Percentiles rank a stretch among this genome's conserved stretches.
Conservation (phyloP, 2,113 vertebrate species). For the Buteo buteo region DNA sequence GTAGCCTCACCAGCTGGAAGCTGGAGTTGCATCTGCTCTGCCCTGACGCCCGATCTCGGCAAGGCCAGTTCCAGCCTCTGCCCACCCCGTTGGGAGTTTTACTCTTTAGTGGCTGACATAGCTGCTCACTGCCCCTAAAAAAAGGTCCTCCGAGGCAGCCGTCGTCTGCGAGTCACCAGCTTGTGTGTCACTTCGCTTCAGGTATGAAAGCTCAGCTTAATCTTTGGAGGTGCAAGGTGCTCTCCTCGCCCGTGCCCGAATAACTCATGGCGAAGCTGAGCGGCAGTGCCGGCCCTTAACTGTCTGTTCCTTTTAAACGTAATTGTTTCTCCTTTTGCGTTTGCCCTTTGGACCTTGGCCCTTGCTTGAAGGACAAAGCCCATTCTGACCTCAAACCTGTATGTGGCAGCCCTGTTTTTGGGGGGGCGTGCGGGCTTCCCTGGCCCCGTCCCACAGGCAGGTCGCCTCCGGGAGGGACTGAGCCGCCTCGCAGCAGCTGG, state of each 20-base stretch:
- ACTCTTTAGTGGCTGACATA: not conserved
- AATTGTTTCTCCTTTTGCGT: not conserved
- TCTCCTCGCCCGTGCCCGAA: not conserved
- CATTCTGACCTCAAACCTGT: not conserved
- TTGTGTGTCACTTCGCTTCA: not conserved
- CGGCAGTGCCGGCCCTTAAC: fast-evolving
- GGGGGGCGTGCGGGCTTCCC: not conserved
- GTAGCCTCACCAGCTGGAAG: not conserved
- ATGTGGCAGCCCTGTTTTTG: not conserved
- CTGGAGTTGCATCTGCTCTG: not conserved
- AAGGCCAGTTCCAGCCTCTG: not conserved
- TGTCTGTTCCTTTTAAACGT: not conserved
- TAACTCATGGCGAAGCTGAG: fast-evolving
- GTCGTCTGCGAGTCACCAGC: not conserved
- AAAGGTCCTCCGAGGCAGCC: not conserved
- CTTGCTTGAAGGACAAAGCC: not conserved
- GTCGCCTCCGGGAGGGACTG: fast-evolving
- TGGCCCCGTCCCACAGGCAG: not conserved
- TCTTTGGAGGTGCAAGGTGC: not conserved
- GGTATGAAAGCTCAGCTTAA: not conserved
- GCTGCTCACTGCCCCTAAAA: not conserved
- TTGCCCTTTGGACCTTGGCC: not conserved
- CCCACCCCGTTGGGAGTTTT: not conserved
- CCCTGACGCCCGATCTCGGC: not conserved
- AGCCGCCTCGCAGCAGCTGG: too few species aligned